phyloP scores from a whole-genome alignment of 2,888 invertebrate species.

The Heliconius erato region DNA sequence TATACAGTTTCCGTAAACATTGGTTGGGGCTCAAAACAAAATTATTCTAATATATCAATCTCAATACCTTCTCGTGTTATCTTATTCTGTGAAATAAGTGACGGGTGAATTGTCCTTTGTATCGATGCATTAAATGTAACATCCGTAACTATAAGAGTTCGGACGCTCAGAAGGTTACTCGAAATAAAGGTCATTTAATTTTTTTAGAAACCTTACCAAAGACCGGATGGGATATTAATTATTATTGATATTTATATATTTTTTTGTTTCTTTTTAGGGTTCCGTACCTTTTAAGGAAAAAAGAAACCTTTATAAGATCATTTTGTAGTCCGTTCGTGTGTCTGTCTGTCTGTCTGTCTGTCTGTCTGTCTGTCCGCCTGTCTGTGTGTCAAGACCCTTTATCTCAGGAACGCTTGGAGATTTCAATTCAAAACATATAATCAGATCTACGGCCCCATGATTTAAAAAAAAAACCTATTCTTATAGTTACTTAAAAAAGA shows the following conservation, averaged over 20 bases:
- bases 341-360: no score
- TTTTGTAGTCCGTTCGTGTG: no score
- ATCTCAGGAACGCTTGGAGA: no score
- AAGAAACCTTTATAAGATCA: no score
- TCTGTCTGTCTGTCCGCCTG: no score
- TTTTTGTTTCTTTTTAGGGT: background rate
- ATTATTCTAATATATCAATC: conserved; percentile 6
- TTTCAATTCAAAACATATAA: no score
- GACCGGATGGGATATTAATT: background rate
- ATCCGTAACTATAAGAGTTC: conserved; percentile 19
- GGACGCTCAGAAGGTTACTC: conserved; percentile 31
- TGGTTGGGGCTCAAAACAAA: background rate
- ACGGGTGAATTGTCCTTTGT: conserved; percentile 17
- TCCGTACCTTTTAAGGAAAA: no score
- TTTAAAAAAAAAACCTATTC: no score
- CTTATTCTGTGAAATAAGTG: conserved; percentile 25
- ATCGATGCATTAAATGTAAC: conserved; percentile 26
- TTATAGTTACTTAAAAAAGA: no score
- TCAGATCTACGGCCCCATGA: no score
- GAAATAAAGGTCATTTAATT: conserved; percentile 1
- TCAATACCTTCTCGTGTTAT: background rate
- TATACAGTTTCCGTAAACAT: background rate
- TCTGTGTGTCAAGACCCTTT: no score
- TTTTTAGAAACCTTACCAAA: background rate
- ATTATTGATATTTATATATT: background rate